Base-by-base conservation (phyloP, 2,888 invertebrate species). In the Ochlodes sylvanus region DNA sequence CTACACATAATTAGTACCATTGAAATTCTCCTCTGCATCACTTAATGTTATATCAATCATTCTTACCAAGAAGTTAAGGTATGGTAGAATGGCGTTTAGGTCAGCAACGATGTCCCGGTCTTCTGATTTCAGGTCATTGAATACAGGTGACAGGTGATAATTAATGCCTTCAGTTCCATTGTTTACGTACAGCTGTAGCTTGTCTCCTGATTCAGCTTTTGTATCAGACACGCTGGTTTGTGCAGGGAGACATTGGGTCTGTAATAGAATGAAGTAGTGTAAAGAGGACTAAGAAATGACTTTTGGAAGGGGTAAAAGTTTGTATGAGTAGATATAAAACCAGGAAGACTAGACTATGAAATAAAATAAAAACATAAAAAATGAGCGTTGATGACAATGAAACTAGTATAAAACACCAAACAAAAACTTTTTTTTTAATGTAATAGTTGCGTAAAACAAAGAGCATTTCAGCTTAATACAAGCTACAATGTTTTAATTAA, bases 21-120 rank as follows among this genome's bases (percentile, higher is more conserved):
- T 47, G 10, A 47, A 21, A 12, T 19, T 19, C 27, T 54, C 19
- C 15, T 60, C 61, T 7, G 38, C 6, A 14, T 44, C 41, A 32
- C 12, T 17, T 6, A 54, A 12, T 32, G 44, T 47, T 27, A 67
- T 21, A 56, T 56, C 55, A 15, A 70, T 72, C 27, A 70, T 50
- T 62, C 77, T 74, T 72, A 79, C 79, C 68, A 76, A 68, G 63
- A 79, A 76, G 56, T 72, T 72, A 6, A 78, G 64, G 34, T 72
- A 76, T 0, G 78, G 76, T n/a, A 75, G 54, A 15, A 74, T n/a
- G 7, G 72, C 69, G 5, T 70, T 52, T 7, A 77, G 63, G n/a
- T 69, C 69, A 0, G 61, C 32, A 9, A 74, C 69, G 12, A 77
- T 70, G 15, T 72, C 52, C 5, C 73, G 69, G 34, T 77, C 73